These are phyloP conservation scores for Brenthis hecate DNA, from an alignment of 2,888 invertebrate species.

Conservation along the genomic window DNA sequence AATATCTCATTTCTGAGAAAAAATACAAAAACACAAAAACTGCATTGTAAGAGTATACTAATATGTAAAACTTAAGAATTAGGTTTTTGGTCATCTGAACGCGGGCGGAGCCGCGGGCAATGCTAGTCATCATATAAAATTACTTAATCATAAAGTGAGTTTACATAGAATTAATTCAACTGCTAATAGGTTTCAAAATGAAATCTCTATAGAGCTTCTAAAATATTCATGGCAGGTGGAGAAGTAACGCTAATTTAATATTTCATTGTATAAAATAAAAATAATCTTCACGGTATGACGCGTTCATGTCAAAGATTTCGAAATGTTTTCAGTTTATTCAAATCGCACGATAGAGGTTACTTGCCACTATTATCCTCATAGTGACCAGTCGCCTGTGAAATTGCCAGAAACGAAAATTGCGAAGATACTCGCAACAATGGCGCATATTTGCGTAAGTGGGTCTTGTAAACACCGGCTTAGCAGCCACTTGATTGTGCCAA, in stretches of 20 bases:
- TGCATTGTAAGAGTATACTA: no score
- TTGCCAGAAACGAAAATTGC: constrained; percentile 58
- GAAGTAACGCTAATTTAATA: not conserved
- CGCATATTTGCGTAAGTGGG: constrained; percentile 48
- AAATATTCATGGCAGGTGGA: not conserved
- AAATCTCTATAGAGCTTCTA: not conserved
- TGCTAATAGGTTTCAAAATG: no score
- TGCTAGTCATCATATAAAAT: no score
- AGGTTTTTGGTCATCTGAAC: no score
- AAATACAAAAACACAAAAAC: no score
- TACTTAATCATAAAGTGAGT: no score
- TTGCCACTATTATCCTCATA: constrained; percentile 45
- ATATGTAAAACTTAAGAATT: no score
- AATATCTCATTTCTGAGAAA: no score
- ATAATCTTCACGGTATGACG: constrained; percentile 19
- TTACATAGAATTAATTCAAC: no score
- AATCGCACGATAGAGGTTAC: constrained; percentile 47
- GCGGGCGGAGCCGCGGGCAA: no score
- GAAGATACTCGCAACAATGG: constrained; percentile 45
- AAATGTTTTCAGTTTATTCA: constrained; percentile 45
- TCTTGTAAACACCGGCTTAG: constrained; percentile 34
- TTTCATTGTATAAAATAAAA: not conserved
- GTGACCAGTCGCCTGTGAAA: constrained; percentile 56
- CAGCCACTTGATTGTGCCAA: constrained; percentile 37
- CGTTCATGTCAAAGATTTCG: constrained; percentile 16